phyloP scores from a whole-genome alignment of 2,888 invertebrate species.

The Alsophila aescularia region DNA sequence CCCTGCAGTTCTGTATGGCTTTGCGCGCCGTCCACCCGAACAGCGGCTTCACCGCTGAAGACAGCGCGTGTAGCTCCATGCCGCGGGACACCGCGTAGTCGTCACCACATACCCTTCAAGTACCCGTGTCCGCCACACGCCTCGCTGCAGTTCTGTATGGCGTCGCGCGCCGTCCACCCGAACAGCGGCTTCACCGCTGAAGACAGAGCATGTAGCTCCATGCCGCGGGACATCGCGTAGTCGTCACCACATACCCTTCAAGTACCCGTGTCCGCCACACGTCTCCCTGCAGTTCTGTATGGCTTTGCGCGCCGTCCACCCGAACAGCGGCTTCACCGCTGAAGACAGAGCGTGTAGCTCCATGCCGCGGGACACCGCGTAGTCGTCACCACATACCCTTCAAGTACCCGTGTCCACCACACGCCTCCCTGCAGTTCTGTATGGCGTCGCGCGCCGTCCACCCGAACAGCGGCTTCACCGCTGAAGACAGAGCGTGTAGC shows the following conservation, averaged over 20 bases:
- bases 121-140: constrained; percentile 98
- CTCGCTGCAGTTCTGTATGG: constrained; percentile 96
- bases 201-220: too few species aligned
- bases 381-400: constrained; percentile 75
- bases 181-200: constrained; percentile 93
- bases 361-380: too few species aligned
- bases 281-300: constrained; percentile 97
- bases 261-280: constrained; percentile 97
- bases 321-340: constrained; percentile 92
- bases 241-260: constrained; percentile 81
- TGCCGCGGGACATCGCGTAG: too few species aligned
- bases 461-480: too few species aligned
- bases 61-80: too few species aligned
- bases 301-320: constrained; percentile 94
- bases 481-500: too few species aligned
- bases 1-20: constrained; percentile 96
- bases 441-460: constrained; percentile 95
- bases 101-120: constrained; percentile 87
- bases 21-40: constrained; percentile 94
- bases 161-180: constrained; percentile 94
- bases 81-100: too few species aligned
- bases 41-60: too few species aligned
- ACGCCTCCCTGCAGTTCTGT: constrained; percentile 96
- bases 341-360: too few species aligned
- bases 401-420: constrained; percentile 97